phyloP scores from a whole-genome alignment of 2,888 invertebrate species.

The Deladenus siricidicola region DNA sequence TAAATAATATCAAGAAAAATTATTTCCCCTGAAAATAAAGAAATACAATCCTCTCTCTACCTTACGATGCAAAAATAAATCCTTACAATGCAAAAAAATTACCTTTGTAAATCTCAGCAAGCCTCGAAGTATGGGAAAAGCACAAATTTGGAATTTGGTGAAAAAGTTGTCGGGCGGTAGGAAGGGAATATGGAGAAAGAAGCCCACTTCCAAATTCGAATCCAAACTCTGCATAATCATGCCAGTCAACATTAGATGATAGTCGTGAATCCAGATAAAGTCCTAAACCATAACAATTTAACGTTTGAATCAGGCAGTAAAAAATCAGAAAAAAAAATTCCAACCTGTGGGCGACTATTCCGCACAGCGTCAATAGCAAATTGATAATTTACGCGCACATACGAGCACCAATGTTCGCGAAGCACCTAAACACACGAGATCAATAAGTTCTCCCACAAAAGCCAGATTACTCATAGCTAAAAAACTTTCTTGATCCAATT shows the following conservation, averaged over 20 bases:
- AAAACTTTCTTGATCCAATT: too few species aligned
- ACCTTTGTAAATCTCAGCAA: slow-evolving; percentile 84
- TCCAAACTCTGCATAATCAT: slow-evolving; percentile 73
- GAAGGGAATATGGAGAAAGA: slow-evolving; percentile 89
- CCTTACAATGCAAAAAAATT: too few species aligned
- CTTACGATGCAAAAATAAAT: too few species aligned
- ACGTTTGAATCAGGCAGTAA: too few species aligned
- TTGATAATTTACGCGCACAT: slow-evolving; percentile 53
- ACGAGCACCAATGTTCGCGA: slow-evolving; percentile 49
- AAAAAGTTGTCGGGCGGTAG: slow-evolving; percentile 83
- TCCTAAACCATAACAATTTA: slow-evolving; percentile 56
- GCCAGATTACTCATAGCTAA: too few species aligned
- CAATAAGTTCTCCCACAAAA: not conserved
- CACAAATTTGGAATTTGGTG: slow-evolving; percentile 42
- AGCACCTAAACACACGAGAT: slow-evolving; percentile 15
- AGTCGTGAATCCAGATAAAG: slow-evolving; percentile 86
- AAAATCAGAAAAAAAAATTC: too few species aligned
- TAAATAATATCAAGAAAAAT: slow-evolving; percentile 13
- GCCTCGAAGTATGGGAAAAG: slow-evolving; percentile 73
- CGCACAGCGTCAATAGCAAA: slow-evolving; percentile 53
- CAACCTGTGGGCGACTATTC: slow-evolving; percentile 46
- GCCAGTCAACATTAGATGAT: slow-evolving; percentile 83
- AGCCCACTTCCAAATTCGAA: slow-evolving; percentile 62
- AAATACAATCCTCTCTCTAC: too few species aligned
- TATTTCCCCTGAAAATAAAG: not conserved